These are phyloP conservation scores for Alauda arvensis DNA, from an alignment of 2,797 vertebrate genomes.

Conservation along the genomic window DNA sequence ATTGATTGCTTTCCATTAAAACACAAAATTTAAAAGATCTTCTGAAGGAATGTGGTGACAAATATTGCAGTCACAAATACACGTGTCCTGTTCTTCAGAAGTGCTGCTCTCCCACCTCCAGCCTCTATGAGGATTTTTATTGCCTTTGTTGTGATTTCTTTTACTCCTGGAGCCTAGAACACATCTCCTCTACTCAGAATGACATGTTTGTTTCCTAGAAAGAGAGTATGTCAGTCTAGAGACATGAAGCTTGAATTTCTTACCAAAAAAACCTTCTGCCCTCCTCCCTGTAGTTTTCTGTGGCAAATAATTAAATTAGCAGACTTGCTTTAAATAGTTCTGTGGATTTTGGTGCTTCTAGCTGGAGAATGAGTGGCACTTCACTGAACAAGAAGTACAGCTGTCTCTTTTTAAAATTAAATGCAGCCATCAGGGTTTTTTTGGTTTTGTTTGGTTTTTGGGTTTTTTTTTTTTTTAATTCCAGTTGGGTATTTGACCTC, in stretches of 20 bases:
- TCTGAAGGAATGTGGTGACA: background rate
- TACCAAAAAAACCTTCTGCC: background rate
- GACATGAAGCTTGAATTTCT: background rate
- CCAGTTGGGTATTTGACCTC: background rate
- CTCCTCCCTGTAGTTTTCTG: background rate
- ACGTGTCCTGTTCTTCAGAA: background rate
- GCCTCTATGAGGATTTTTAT: background rate
- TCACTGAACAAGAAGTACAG: background rate
- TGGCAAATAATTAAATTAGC: slow-evolving; percentile 19
- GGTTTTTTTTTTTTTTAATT: background rate
- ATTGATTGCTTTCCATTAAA: background rate
- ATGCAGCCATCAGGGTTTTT: background rate
- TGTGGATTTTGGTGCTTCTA: background rate
- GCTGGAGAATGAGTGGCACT: background rate
- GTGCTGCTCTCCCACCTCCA: background rate
- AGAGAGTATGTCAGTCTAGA: background rate
- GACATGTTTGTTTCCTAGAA: background rate
- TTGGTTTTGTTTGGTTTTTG: too few relatives aligned
- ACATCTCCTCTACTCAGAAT: background rate
- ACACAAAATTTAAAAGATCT: background rate
- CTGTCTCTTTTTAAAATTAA: slow-evolving; percentile 13
- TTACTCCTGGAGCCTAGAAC: background rate
- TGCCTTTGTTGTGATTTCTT: background rate
- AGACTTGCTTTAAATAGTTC: background rate
- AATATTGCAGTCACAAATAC: background rate